These are phyloP conservation scores for Bombus superbus DNA, from an alignment of 1,140 invertebrate genomes.

Conservation along the genomic window DNA sequence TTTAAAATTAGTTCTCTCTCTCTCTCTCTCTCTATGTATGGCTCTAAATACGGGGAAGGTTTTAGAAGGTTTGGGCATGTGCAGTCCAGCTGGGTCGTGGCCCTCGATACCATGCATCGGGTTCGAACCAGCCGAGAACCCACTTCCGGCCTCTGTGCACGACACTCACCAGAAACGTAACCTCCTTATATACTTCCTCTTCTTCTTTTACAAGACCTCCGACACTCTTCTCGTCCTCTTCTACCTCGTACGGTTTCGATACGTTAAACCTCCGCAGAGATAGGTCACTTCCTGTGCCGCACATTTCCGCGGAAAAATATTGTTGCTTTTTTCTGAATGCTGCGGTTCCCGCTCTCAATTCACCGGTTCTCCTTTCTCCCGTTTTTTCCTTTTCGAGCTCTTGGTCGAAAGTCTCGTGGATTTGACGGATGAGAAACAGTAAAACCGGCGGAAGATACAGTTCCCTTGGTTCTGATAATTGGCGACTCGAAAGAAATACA, in stretches of 20 bases:
- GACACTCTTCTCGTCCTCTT: neutral
- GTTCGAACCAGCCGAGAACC: conserved; percentile 72
- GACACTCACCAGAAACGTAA: conserved; percentile 70
- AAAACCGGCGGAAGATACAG: neutral
- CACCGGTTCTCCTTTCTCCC: neutral
- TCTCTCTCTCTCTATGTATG: neutral
- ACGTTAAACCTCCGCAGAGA: neutral
- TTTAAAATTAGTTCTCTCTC: conserved; percentile 49
- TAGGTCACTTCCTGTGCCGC: conserved; percentile 14
- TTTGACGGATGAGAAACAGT: neutral
- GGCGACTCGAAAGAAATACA: too few relatives aligned
- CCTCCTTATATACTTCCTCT: conserved; percentile 3
- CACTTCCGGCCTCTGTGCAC: conserved; percentile 72
- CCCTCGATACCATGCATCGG: conserved; percentile 33
- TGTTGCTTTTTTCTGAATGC: neutral
- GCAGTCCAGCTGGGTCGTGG: conserved; percentile 64
- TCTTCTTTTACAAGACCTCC: neutral
- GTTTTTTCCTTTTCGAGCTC: neutral
- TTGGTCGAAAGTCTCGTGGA: too few relatives aligned
- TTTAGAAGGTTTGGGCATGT: conserved; percentile 60
- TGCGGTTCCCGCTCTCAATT: neutral
- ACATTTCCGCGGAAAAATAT: conserved; percentile 19
- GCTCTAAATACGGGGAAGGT: conserved; percentile 30
- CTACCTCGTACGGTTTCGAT: neutral
- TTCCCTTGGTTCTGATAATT: too few relatives aligned